A percentile compares a stretch with the other conserved stretches of the same genome.
Conservation (phyloP, 2,113 vertebrate species). For the Sprattus sprattus region DNA sequence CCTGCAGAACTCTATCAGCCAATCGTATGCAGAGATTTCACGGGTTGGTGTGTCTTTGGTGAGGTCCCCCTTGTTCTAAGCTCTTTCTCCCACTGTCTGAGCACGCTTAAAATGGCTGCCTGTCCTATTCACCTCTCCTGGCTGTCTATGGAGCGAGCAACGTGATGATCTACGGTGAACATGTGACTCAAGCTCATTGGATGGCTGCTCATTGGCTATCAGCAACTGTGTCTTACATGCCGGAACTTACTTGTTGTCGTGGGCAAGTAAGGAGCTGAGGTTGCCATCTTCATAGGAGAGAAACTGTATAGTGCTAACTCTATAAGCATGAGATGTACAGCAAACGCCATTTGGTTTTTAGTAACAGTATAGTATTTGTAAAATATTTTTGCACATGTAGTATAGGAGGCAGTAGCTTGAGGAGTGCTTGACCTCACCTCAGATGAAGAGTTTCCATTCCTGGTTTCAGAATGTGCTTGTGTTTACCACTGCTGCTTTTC, state of each 20-base stretch:
- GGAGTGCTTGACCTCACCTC: background rate
- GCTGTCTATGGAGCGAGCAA: background rate
- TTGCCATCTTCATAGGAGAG: background rate
- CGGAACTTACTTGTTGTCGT: background rate
- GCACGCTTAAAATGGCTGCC: conserved; percentile 5
- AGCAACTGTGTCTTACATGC: conserved; percentile 6
- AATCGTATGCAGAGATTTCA: conserved; percentile 72
- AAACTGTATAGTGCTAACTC: background rate
- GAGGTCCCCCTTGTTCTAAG: conserved; percentile 10
- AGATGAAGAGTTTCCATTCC: background rate
- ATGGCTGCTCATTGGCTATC: conserved; percentile 12
- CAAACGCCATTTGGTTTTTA: no score
- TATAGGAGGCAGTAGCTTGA: background rate
- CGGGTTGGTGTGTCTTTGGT: conserved; percentile 57
- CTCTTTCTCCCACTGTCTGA: background rate
- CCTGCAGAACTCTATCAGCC: conserved; percentile 74
- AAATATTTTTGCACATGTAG: background rate
- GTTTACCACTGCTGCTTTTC: background rate
- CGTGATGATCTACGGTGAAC: conserved; percentile 8
- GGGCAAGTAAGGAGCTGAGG: background rate
- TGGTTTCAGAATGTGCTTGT: background rate
- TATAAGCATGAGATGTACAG: no score
- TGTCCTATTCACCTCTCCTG: background rate
- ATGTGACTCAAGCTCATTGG: background rate
- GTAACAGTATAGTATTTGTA: background rate